Evolutionary conservation across 92 coral and sea anemone species (phyloP).

Genomic region (Pocillopora meandrina): DNA sequence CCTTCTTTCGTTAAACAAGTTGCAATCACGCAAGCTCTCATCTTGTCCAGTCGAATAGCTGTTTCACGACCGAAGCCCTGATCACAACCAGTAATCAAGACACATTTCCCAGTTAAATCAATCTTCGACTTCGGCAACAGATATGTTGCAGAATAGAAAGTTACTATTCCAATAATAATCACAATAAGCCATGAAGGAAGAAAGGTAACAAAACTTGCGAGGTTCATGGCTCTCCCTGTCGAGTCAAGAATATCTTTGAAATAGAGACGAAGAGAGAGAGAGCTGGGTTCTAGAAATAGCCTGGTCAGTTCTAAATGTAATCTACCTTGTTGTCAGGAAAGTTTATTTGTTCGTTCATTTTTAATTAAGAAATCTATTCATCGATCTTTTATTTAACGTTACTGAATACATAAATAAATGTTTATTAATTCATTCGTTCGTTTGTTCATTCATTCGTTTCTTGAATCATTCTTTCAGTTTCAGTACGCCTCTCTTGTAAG

Average conservation of each 20-base stretch:
- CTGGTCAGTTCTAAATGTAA: too few relatives aligned
- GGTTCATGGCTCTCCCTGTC: neutral
- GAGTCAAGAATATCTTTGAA: neutral
- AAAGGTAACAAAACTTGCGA: neutral
- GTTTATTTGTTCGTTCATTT: too few relatives aligned
- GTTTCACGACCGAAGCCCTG: conserved; percentile 72
- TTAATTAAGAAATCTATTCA: too few relatives aligned
- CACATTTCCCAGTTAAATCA: conserved; percentile 41
- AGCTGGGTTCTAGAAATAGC: neutral
- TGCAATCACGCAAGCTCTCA: conserved; percentile 83
- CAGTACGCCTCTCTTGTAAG: too few relatives aligned
- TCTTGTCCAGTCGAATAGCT: conserved; percentile 70
- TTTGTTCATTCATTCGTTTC: too few relatives aligned
- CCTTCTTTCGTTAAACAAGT: conserved; percentile 85
- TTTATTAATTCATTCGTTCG: too few relatives aligned
- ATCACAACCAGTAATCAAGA: conserved; percentile 85
- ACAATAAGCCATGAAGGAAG: conserved; percentile 10
- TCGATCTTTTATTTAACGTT: too few relatives aligned
- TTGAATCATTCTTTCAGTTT: too few relatives aligned
- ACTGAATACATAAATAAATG: too few relatives aligned
- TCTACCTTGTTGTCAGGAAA: too few relatives aligned
- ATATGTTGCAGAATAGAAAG: conserved; percentile 5
- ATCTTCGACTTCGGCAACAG: conserved; percentile 17
- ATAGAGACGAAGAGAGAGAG: neutral
- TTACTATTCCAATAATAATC: conserved; percentile 15